phyloP scores from a whole-genome alignment of 2,888 invertebrate genomes.

The Dusona sp. region DNA sequence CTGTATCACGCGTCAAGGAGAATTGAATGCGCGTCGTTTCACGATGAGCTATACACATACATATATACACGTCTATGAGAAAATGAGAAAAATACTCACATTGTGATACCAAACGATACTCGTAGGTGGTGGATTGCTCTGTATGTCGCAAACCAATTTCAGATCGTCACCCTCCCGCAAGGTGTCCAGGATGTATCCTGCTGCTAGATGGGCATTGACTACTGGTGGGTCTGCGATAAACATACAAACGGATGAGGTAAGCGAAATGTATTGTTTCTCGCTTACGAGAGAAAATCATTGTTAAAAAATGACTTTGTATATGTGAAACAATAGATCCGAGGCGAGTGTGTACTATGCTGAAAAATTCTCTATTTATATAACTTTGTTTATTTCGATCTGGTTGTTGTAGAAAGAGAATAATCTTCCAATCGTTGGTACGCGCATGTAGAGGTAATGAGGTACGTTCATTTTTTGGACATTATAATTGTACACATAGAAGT shows the following conservation, averaged over 20 bases:
- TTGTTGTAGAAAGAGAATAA: neutral
- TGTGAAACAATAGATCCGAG: neutral
- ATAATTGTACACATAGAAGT: neutral
- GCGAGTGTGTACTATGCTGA: neutral
- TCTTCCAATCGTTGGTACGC: neutral
- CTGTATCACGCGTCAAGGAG: slow-evolving; percentile 16
- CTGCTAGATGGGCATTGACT: slow-evolving; percentile 89
- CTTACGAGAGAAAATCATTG: neutral
- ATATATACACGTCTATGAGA: neutral
- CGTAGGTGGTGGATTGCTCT: slow-evolving; percentile 91
- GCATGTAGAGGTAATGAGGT: no score
- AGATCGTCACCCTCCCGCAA: slow-evolving; percentile 92
- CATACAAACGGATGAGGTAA: slow-evolving; percentile 1
- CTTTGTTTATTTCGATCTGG: neutral
- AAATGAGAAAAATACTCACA: slow-evolving; percentile 86
- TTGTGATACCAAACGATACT: slow-evolving; percentile 93
- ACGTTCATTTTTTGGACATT: neutral
- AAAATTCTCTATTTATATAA: neutral
- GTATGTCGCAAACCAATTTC: slow-evolving; percentile 91
- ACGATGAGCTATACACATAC: neutral
- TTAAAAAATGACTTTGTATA: neutral
- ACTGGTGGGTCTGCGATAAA: slow-evolving; percentile 91
- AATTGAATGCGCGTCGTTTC: slow-evolving; percentile 19
- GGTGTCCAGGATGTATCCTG: slow-evolving; percentile 88
- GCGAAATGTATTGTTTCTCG: neutral